phyloP scores from a whole-genome alignment of 2,888 invertebrate genomes.

The Aspidiotus rigidus region DNA sequence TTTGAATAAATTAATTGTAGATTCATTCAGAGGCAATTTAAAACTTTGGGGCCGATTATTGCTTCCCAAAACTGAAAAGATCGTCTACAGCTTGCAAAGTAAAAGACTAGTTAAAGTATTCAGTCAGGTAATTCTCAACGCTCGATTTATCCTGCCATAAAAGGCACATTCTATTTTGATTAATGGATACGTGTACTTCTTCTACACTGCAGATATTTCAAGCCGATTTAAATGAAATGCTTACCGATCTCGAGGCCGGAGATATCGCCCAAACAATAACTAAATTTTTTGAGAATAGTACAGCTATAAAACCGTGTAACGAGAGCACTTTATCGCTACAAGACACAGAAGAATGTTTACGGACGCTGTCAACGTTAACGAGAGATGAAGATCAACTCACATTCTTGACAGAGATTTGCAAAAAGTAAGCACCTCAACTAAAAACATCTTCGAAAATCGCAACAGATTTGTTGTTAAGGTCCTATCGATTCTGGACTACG shows the following conservation, averaged over 20 bases:
- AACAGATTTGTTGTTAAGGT: too few relatives aligned
- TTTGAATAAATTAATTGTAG: not conserved
- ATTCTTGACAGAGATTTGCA: constrained; percentile 63
- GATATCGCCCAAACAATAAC: constrained; percentile 82
- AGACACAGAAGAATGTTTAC: constrained; percentile 67
- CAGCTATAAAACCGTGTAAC: constrained; percentile 50
- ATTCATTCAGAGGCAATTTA: constrained; percentile 41
- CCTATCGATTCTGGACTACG: too few relatives aligned
- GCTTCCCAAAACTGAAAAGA: constrained; percentile 69
- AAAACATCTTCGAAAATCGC: too few relatives aligned
- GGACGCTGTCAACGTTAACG: constrained; percentile 62
- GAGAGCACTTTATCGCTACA: constrained; percentile 64
- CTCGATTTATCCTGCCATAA: too few relatives aligned
- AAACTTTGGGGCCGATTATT: constrained; percentile 71
- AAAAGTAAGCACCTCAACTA: constrained; percentile 42
- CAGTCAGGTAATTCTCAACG: constrained; percentile 48
- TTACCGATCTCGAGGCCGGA: constrained; percentile 75
- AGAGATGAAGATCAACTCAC: constrained; percentile 78
- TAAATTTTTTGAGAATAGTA: constrained; percentile 62
- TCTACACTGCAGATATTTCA: constrained; percentile 52
- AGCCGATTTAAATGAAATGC: constrained; percentile 67
- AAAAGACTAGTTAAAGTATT: constrained; percentile 85
- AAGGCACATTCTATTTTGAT: constrained; percentile 11
- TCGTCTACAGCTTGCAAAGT: constrained; percentile 85
- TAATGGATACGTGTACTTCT: constrained; percentile 32